Percentiles rank a stretch among this genome's conserved stretches.
These are phyloP conservation scores for Copsychus sechellarum DNA, from an alignment of 2,113 vertebrate genomes.

Conservation along the genomic window DNA sequence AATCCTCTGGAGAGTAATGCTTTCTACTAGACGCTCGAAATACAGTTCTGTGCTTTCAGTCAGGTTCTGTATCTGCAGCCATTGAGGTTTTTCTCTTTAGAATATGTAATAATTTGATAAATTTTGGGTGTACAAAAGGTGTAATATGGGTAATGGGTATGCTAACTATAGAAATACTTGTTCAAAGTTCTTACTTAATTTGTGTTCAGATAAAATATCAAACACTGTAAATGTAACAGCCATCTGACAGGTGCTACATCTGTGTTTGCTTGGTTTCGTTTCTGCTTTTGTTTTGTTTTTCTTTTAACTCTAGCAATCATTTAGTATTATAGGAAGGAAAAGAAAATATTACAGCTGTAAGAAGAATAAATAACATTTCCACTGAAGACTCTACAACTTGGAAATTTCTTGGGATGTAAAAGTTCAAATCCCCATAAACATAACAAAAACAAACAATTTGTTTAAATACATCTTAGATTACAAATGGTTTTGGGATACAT, in stretches of 20 bases:
- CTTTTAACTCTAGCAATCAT: background rate
- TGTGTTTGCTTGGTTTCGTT: rapidly evolving
- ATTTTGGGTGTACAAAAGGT: background rate
- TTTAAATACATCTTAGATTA: background rate
- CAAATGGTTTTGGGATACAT: background rate
- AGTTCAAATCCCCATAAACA: background rate
- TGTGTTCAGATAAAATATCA: background rate
- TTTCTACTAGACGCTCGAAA: background rate
- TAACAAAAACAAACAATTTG: background rate
- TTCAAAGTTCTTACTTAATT: background rate
- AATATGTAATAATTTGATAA: background rate
- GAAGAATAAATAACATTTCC: background rate
- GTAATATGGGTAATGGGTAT: background rate
- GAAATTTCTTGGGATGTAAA: background rate
- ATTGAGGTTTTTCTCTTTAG: background rate
- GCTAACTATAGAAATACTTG: background rate
- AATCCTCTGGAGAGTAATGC: background rate
- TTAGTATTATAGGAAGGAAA: background rate
- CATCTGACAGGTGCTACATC: too few species aligned
- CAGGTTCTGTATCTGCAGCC: background rate
- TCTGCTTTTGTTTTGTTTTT: background rate
- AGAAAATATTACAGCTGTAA: background rate
- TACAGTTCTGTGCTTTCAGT: background rate
- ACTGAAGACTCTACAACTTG: background rate
- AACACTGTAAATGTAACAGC: background rate